Evolutionary conservation across 2,888 invertebrate genomes (phyloP).

Genomic region (Mylabris sibirica): DNA sequence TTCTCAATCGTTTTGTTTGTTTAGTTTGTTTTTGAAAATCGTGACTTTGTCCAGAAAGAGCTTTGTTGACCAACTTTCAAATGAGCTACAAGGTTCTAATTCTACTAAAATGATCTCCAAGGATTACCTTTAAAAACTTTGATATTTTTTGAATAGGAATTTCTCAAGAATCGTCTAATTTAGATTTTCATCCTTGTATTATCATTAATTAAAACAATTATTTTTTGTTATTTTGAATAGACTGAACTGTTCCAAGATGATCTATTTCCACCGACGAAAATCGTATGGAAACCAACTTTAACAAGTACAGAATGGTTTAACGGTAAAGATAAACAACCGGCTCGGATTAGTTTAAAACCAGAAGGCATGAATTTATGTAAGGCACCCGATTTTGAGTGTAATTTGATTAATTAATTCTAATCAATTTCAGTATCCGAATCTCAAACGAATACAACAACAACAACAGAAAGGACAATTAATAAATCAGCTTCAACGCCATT

Average conservation of each 20-base stretch:
- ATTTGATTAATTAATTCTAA: not conserved
- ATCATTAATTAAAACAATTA: too few relatives aligned
- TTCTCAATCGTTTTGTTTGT: too few relatives aligned
- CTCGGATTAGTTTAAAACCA: slow-evolving; percentile 79
- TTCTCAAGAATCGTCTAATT: too few relatives aligned
- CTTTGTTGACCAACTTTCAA: too few relatives aligned
- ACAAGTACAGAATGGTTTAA: slow-evolving; percentile 81
- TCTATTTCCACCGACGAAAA: slow-evolving; percentile 90
- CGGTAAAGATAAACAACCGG: slow-evolving; percentile 69
- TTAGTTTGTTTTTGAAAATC: too few relatives aligned
- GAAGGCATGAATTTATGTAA: slow-evolving; percentile 86
- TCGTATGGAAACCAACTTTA: slow-evolving; percentile 84
- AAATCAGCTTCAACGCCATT: slow-evolving; percentile 61
- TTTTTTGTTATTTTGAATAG: slow-evolving; percentile 63
- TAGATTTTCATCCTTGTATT: too few relatives aligned
- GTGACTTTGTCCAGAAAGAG: too few relatives aligned
- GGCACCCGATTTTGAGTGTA: slow-evolving; percentile 53
- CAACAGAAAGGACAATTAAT: slow-evolving; percentile 59
- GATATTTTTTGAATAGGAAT: too few relatives aligned
- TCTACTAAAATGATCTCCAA: too few relatives aligned
- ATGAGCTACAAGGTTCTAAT: too few relatives aligned
- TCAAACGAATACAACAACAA: slow-evolving; percentile 59
- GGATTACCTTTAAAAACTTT: too few relatives aligned
- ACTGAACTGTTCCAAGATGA: slow-evolving; percentile 97
- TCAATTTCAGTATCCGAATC: slow-evolving; percentile 57